phyloP scores from a whole-genome alignment of 1,140 invertebrate genomes.

The Dinothrombium tinctorium region DNA sequence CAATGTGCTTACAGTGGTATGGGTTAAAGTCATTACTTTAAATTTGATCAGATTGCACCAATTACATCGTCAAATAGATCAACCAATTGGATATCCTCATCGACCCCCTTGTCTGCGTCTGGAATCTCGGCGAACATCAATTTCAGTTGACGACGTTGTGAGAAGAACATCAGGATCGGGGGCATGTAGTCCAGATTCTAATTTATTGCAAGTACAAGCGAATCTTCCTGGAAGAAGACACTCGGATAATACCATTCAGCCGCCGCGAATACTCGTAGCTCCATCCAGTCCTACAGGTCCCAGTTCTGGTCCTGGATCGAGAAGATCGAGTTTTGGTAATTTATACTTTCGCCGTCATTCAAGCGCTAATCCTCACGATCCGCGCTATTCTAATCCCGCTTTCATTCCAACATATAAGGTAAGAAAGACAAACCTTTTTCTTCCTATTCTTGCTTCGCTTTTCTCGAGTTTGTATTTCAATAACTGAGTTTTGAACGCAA shows the following conservation, averaged over 20 bases:
- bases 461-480: no score
- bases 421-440: neutral
- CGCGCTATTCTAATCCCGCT: slow-evolving; percentile 2
- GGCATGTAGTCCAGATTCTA: slow-evolving; percentile 52
- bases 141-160: slow-evolving; percentile 18
- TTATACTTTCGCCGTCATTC: slow-evolving; percentile 14
- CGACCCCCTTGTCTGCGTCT: slow-evolving; percentile 16
- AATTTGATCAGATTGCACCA: neutral
- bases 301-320: slow-evolving; percentile 19
- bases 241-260: slow-evolving; percentile 61
- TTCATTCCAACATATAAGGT: neutral
- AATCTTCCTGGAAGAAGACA: slow-evolving; percentile 47
- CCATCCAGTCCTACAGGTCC: slow-evolving; percentile 33
- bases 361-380: slow-evolving; percentile 12
- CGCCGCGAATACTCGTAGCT: slow-evolving; percentile 39
- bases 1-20: no score
- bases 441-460: no score
- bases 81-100: slow-evolving; percentile 15
- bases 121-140: slow-evolving; percentile 17
- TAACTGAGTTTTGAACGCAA: neutral
- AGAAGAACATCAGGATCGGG: slow-evolving; percentile 23
- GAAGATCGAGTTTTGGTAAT: slow-evolving; percentile 6
- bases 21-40: neutral
- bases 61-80: slow-evolving; percentile 4
- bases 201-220: slow-evolving; percentile 56